Conservation (phyloP, 2,113 vertebrate genomes). For the Puffinus mauretanicus region DNA sequence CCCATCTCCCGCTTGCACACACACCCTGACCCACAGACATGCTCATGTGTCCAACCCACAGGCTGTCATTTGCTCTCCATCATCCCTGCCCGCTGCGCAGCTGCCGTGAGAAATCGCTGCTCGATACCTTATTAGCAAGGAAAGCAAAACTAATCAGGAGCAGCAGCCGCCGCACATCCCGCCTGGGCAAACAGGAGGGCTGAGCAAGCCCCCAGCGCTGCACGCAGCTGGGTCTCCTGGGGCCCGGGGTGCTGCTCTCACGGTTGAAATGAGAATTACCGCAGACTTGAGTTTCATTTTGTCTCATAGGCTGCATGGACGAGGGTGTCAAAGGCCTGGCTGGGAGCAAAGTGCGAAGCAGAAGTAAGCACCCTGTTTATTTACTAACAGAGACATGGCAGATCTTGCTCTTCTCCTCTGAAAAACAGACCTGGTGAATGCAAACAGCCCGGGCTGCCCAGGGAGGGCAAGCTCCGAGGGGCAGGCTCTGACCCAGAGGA, state of each 20-base stretch:
- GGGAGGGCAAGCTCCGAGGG: background rate
- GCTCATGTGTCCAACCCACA: accelerated
- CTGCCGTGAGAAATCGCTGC: background rate
- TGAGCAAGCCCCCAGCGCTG: background rate
- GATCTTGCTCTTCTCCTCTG: background rate
- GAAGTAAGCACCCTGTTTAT: background rate
- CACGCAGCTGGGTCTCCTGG: accelerated
- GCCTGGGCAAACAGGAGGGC: background rate
- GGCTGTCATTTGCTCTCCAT: background rate
- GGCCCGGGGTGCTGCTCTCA: accelerated
- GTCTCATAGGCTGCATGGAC: background rate
- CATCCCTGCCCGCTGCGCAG: accelerated
- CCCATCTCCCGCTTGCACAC: background rate
- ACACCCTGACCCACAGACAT: accelerated
- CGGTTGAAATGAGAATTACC: background rate
- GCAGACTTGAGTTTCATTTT: background rate
- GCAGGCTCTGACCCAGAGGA: background rate
- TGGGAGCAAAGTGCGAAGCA: background rate
- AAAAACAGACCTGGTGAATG: background rate
- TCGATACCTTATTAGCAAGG: background rate
- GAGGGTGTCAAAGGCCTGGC: background rate
- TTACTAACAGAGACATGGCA: background rate
- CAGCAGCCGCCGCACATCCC: background rate
- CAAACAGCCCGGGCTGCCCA: accelerated
- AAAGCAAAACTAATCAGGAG: background rate